Percentiles rank a stretch among this genome's conserved stretches.
Conservation (phyloP, 2,888 invertebrate species). For the Drosophila colorata region DNA sequence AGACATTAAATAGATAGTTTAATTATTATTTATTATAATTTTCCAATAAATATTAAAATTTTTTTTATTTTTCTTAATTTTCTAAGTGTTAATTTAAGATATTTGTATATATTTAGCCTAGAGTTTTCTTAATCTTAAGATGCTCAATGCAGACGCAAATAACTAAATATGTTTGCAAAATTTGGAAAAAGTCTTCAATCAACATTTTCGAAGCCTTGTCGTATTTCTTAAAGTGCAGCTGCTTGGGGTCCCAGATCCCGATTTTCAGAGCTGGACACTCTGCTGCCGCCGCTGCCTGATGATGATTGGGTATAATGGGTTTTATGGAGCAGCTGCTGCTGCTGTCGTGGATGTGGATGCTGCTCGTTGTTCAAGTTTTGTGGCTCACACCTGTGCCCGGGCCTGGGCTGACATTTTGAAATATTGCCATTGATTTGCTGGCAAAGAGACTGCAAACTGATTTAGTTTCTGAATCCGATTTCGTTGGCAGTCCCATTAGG, state of each 20-base stretch:
- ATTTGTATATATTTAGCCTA: too few species aligned
- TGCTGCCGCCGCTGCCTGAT: conserved; percentile 61
- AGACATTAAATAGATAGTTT: too few species aligned
- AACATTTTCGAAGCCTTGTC: not conserved
- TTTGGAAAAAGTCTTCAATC: not conserved
- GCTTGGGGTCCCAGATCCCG: conserved; percentile 59
- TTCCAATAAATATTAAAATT: too few species aligned
- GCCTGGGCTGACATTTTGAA: conserved; percentile 77
- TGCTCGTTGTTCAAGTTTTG: conserved; percentile 68
- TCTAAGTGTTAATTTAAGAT: too few species aligned
- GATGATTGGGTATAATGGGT: conserved; percentile 80
- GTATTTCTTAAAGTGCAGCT: conserved; percentile 19
- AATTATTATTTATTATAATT: too few species aligned
- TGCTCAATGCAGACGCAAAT: too few species aligned
- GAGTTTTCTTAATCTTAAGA: too few species aligned
- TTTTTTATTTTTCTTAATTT: too few species aligned
- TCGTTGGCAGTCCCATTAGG: conserved; percentile 44
- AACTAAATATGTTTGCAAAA: too few species aligned
- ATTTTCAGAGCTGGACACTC: conserved; percentile 67
- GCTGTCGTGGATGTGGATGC: conserved; percentile 30
- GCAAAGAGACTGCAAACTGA: conserved; percentile 62
- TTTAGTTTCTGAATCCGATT: conserved; percentile 64
- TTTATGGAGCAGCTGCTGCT: conserved; percentile 77
- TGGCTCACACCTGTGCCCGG: conserved; percentile 76
- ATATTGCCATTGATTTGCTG: conserved; percentile 77